Evolutionary conservation across 2,797 vertebrate species (phyloP), one percentile per base, ranked within the genome.

Genomic region (Peromyscus aztecus): DNA sequence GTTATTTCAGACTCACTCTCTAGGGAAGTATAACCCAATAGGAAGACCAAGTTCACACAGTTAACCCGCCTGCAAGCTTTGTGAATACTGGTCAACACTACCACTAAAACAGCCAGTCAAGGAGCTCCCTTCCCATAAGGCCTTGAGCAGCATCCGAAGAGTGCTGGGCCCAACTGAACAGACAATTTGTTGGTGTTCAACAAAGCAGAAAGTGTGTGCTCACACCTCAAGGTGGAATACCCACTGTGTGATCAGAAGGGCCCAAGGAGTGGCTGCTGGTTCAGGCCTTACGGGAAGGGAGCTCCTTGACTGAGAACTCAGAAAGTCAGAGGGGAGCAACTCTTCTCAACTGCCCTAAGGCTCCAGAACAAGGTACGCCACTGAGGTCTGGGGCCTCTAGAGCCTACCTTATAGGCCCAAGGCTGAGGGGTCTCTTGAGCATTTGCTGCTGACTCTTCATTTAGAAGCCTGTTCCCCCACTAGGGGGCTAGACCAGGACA

Each of bases 151-250:
- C 92, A 89, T 96, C 78, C 59, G 94, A 96, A 96, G 96, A 94
- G 90, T 67, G 75, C 86, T 63, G 77, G 69, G 89, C 97, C 95
- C 97, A 94, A 95, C 87, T 96, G 96, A 97, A 97, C 94, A 97
- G 95, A 96, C 94, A 97, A 95, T 95, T 89, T 83, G 95, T 93
- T 86, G 89, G 69, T 94, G 76, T 87, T 94, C 96, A 95, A 85
- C 49, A 83, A 96, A 94, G 94, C 94, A 94, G 94, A 96, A 96
- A 95, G 95, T 81, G 63, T 95, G 92, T 93, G 86, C 89, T 96
- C 94, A 94, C 71, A 96, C 90, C 49, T 9, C 77, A 55, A 92
- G 94, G 92, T 94, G 59, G 89, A 92, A 81, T 43, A 6, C 80
- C 63, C 91, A 94, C 92, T 92, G 92, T 91, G 55, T 63, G 67